phyloP scores from a whole-genome alignment of 2,797 vertebrate genomes.

The Columba guinea region DNA sequence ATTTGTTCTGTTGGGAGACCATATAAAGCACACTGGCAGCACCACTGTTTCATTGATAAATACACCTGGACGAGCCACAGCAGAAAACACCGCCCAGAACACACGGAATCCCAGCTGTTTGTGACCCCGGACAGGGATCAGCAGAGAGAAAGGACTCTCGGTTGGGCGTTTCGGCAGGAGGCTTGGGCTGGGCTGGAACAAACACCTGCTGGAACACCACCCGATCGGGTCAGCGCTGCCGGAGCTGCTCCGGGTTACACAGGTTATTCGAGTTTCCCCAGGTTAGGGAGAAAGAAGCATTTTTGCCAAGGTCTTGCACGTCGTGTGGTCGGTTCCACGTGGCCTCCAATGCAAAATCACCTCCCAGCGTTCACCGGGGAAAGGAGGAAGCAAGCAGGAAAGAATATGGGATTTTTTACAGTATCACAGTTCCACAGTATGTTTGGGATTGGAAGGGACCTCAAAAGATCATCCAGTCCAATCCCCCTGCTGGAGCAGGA shows the following conservation, averaged over 20 bases:
- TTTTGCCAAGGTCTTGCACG: neutral
- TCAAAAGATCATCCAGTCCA: too few relatives aligned
- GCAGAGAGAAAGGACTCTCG: neutral
- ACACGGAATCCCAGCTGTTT: neutral
- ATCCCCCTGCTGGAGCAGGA: too few relatives aligned
- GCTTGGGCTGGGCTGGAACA: neutral
- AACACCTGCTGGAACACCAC: too few relatives aligned
- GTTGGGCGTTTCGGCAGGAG: neutral
- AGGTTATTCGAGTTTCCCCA: neutral
- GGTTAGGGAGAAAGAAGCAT: neutral
- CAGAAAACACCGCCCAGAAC: neutral
- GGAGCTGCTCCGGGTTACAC: neutral
- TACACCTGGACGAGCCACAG: neutral
- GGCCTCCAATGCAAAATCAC: neutral
- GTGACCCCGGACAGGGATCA: neutral
- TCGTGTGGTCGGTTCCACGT: fast-evolving
- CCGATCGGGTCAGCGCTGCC: neutral
- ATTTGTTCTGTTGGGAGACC: neutral
- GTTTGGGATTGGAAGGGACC: too few relatives aligned
- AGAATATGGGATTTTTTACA: neutral
- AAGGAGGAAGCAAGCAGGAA: neutral
- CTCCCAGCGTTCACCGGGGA: neutral
- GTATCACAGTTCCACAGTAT: too few relatives aligned
- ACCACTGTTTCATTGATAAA: neutral
- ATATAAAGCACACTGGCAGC: neutral